Conservation (phyloP, 2,888 invertebrate species). For the Aethes cnicana region DNA sequence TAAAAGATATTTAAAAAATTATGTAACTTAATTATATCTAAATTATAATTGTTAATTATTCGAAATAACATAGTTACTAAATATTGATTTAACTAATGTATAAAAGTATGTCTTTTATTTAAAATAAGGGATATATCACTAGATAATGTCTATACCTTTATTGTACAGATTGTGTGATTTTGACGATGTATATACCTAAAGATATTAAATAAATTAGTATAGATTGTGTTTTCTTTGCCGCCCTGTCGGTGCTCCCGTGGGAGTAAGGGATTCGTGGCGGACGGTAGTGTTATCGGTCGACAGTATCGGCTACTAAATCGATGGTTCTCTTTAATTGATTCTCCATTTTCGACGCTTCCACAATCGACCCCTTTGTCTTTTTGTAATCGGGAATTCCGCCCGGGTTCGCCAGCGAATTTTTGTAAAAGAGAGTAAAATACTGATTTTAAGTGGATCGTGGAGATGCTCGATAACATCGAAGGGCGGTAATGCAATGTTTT, state of each 20-base stretch:
- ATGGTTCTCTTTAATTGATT: constrained; percentile 79
- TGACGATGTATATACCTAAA: constrained; percentile 67
- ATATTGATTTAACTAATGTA: too few species aligned
- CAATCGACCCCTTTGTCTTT: constrained; percentile 72
- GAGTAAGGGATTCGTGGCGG: too few species aligned
- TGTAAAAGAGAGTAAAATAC: constrained; percentile 57
- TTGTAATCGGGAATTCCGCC: constrained; percentile 69
- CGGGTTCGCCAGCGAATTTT: constrained; percentile 61
- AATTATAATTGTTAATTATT: constrained; percentile 57
- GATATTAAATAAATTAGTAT: constrained; percentile 75
- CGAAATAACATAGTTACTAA: constrained; percentile 48
- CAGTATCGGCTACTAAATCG: constrained; percentile 69
- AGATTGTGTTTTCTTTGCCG: constrained; percentile 43
- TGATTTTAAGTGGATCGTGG: constrained; percentile 28
- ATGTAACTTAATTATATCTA: constrained; percentile 54
- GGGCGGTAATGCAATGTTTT: constrained; percentile 13
- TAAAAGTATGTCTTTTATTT: constrained; percentile 70
- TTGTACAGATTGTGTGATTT: constrained; percentile 75
- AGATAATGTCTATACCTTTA: constrained; percentile 55
- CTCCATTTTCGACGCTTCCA: constrained; percentile 57
- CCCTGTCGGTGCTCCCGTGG: constrained; percentile 40
- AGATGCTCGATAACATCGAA: constrained; percentile 12
- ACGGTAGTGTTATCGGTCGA: constrained; percentile 57
- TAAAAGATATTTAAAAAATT: constrained; percentile 50
- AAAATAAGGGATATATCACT: constrained; percentile 68